phyloP scores from a whole-genome alignment of 2,113 vertebrate genomes.

The Vimba vimba region DNA sequence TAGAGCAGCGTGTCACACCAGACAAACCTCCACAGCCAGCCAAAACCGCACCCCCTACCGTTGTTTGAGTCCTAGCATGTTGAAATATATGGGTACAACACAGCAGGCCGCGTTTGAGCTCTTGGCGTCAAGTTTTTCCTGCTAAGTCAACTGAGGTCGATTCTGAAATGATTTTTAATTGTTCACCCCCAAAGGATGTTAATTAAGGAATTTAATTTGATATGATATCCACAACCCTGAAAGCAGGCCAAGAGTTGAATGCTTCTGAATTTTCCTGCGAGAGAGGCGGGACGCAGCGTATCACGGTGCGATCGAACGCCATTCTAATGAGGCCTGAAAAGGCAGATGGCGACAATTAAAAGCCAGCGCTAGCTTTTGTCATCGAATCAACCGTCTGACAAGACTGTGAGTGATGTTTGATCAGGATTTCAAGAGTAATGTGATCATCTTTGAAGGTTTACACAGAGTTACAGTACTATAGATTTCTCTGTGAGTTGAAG shows the following conservation, averaged over 20 bases:
- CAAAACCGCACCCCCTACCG: constrained; percentile 17
- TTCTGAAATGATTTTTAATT: constrained; percentile 40
- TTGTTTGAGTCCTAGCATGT: neutral
- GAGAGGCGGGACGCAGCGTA: neutral
- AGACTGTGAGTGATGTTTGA: constrained; percentile 4
- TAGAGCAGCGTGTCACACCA: constrained; percentile 34
- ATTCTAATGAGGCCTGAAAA: constrained; percentile 15
- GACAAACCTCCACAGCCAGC: constrained; percentile 19
- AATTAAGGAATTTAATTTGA: constrained; percentile 38
- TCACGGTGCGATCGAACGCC: neutral
- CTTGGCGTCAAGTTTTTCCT: neutral
- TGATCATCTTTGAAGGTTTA: constrained; percentile 3
- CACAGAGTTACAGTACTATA: neutral
- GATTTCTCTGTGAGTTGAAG: neutral
- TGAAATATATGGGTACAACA: constrained; percentile 27
- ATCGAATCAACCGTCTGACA: neutral
- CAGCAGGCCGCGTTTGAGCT: constrained; percentile 10
- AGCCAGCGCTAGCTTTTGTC: neutral
- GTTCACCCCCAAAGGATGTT: constrained; percentile 18
- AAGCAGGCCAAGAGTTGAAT: neutral
- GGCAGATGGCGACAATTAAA: constrained; percentile 30
- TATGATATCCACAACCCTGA: constrained; percentile 30
- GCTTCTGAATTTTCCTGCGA: neutral
- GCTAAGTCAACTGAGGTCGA: constrained; percentile 37
- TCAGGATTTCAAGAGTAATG: neutral